Percentiles rank a stretch among this genome's conserved stretches.
Conservation (phyloP, 2,888 invertebrate genomes). For the Steinernema carpocapsae region DNA sequence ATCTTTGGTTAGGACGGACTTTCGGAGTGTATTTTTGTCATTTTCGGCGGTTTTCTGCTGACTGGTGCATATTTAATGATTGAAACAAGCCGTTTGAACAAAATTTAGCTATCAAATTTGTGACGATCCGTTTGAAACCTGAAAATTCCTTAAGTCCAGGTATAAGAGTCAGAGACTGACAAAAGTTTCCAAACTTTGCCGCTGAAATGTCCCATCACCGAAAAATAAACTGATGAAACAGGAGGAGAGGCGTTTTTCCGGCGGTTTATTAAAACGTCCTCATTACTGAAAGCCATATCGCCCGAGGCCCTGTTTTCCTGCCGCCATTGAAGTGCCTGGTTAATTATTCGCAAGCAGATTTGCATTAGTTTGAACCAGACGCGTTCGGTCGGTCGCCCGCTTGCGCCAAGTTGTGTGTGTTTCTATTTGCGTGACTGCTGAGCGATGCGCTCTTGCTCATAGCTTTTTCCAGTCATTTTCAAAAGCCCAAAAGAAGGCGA, state of each 20-base stretch:
- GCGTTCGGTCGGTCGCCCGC: constrained; percentile 17
- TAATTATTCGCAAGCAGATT: constrained; percentile 30
- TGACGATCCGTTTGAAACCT: too few relatives aligned
- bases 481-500: background rate
- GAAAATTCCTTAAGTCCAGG: too few relatives aligned
- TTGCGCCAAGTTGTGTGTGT: constrained; percentile 15
- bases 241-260: background rate
- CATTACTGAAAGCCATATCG: constrained; percentile 1
- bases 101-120: too few relatives aligned
- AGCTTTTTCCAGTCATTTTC: background rate
- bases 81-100: too few relatives aligned
- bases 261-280: constrained; percentile 4
- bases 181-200: too few relatives aligned
- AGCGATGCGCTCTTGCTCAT: constrained; percentile 1
- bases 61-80: too few relatives aligned
- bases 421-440: constrained; percentile 19
- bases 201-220: too few relatives aligned
- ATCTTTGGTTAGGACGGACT: too few relatives aligned
- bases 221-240: too few relatives aligned
- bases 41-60: too few relatives aligned
- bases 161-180: too few relatives aligned
- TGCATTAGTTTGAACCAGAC: constrained; percentile 30
- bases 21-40: too few relatives aligned
- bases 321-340: background rate
- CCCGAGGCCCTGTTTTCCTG: constrained; percentile 1